Evolutionary conservation across 2,888 invertebrate species (phyloP).

Genomic region (Tenthredo scrophulariae): DNA sequence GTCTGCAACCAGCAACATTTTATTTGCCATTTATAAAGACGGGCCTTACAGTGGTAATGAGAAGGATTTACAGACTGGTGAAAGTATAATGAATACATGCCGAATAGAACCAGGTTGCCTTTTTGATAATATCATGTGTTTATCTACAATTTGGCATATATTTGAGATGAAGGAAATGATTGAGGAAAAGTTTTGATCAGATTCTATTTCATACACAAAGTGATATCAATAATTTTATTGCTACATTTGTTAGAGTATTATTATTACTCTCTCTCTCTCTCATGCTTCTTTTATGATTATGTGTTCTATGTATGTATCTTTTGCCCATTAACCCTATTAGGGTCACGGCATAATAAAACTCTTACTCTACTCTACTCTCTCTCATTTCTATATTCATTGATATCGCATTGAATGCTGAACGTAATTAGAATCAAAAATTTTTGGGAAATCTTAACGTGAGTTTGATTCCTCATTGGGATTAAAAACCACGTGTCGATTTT

Average conservation of each 20-base stretch:
- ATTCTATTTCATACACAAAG: not conserved
- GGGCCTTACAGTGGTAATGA: constrained; percentile 73
- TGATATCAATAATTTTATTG: not conserved
- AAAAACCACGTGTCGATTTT: constrained; percentile 34
- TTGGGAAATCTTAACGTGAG: not conserved
- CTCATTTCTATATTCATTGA: not conserved
- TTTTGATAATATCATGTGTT: not conserved
- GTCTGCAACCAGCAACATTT: constrained; percentile 70
- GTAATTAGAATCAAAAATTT: constrained; percentile 1
- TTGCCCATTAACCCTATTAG: no score
- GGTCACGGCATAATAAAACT: no score
- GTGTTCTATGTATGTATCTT: no score
- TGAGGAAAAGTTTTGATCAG: not conserved
- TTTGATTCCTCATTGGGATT: not conserved
- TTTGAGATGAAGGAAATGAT: constrained; percentile 6
- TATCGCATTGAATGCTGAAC: not conserved
- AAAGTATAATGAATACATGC: constrained; percentile 52
- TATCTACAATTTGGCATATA: constrained; percentile 22
- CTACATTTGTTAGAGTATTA: not conserved
- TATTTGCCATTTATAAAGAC: constrained; percentile 79
- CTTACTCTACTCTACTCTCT: no score
- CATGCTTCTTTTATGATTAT: no score
- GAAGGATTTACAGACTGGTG: constrained; percentile 73
- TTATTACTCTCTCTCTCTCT: not conserved
- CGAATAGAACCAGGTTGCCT: no score